These are phyloP conservation scores for Engystomops pustulosus DNA, from an alignment of 2,113 vertebrate genomes.

Conservation along the genomic window DNA sequence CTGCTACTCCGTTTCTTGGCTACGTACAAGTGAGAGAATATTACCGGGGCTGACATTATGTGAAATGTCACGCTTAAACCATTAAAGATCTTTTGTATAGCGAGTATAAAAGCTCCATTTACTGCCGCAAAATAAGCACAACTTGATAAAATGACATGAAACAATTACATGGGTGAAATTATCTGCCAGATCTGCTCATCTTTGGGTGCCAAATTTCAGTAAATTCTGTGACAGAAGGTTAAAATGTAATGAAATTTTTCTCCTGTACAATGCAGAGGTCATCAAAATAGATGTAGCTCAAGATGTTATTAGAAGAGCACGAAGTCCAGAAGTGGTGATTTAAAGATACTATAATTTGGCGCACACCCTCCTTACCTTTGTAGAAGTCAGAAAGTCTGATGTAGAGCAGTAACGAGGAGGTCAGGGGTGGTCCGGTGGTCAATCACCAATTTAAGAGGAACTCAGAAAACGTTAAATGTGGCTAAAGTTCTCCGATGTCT, in stretches of 20 bases:
- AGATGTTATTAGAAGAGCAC: not conserved
- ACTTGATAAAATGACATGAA: conserved; percentile 25
- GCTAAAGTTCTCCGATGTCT: no score
- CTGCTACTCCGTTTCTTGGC: not conserved
- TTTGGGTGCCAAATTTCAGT: not conserved
- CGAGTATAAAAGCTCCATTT: conserved; percentile 8
- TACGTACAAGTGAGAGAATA: not conserved
- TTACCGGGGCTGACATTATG: not conserved
- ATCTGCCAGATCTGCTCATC: conserved; percentile 4
- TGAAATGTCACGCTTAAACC: conserved; percentile 14
- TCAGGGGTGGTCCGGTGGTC: no score
- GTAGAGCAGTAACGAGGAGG: not conserved
- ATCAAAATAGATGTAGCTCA: conserved; percentile 6
- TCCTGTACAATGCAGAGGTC: not conserved
- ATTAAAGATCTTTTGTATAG: conserved; percentile 22
- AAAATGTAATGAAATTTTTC: not conserved
- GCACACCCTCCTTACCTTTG: not conserved
- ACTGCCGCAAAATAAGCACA: conserved; percentile 17
- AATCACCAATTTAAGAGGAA: no score
- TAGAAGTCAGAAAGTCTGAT: not conserved
- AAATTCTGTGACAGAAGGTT: conserved; percentile 13
- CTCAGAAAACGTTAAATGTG: no score
- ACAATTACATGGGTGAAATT: conserved; percentile 24
- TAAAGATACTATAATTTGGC: not conserved
- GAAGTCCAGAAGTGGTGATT: not conserved